Evolutionary conservation across 2,113 vertebrate genomes (phyloP).

Genomic region (Mionectes macconnelli): DNA sequence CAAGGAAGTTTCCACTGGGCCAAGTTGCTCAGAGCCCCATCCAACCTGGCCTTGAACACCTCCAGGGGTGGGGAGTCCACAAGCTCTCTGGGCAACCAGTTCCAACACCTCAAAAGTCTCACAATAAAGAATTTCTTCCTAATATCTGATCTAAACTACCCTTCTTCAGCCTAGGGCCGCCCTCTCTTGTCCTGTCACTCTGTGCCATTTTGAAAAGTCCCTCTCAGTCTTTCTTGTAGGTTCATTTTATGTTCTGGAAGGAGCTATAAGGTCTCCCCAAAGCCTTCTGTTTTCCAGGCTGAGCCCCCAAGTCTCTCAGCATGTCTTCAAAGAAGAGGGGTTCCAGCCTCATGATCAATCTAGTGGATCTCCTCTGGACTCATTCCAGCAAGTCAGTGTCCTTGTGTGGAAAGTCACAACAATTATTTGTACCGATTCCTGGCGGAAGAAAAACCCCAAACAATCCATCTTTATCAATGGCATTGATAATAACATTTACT

Average conservation of each 20-base stretch:
- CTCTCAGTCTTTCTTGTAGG: neutral
- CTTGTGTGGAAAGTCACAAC: neutral
- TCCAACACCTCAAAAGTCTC: neutral
- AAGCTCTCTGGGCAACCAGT: neutral
- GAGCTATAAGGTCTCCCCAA: neutral
- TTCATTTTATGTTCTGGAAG: neutral
- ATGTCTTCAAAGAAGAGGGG: neutral
- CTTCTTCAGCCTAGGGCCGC: neutral
- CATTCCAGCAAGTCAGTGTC: neutral
- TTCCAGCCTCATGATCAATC: neutral
- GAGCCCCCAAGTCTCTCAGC: neutral
- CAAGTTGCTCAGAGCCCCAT: neutral
- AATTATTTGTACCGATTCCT: conserved; percentile 10
- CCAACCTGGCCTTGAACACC: neutral
- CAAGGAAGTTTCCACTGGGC: neutral
- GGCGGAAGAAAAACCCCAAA: neutral
- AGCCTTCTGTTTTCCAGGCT: neutral
- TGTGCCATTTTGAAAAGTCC: neutral
- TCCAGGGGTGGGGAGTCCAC: neutral
- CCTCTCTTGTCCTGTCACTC: neutral
- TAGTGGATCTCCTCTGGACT: neutral
- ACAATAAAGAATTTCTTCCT: neutral
- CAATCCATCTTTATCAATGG: neutral
- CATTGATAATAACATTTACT: neutral
- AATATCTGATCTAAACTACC: neutral